Evolutionary conservation across 1,140 invertebrate species (phyloP), one percentile per base, ranked within the genome.

Genomic region (Zaprionus inermis): DNA sequence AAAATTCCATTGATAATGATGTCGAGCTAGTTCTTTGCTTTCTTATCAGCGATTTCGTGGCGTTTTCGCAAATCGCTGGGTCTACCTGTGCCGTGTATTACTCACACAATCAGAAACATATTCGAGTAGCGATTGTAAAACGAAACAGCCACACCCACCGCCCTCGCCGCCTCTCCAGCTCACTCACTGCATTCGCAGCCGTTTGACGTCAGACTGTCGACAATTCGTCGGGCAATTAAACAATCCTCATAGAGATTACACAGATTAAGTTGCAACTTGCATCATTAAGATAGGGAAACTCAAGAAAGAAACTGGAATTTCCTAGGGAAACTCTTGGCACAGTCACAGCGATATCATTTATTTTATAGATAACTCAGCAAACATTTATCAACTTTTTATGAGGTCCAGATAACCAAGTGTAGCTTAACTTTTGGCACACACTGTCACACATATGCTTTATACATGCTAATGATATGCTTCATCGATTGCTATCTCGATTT

Each of bases 1-100:
- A 86, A 86, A 86, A 81, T 86, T 86, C 82, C 82, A 88, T 86
- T 86, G 83, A 86, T 88, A 88, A 86, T 86, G 63, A 44, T 86
- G 59, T 41, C 51, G 38, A 59, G 79, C 61, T 74, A 16, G 12
- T 51, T 30, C 38, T 16, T 44, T 44, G 6, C 18, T 24, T 22
- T 59, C 18, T 65, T 52, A 72, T 78, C 36, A 66, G 44, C 54
- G 65, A 30, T 70, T 49, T 24, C 14, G 58, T 55, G 30, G 30
- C 30, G 6, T 32, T 32, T 32, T 32, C 30, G 30, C 30, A 32
- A 32, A 32, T 32, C 30, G 24, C 36, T 38, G 36, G 24, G 55
- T 74, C 60, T 74, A 49, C 63, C 71, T 78, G 49, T 32, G 4
- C 10, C 30, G 36, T 56, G 61, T 44, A 85, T 85, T 76, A 86